These are phyloP conservation scores for Diceros bicornis DNA, from an alignment of 2,797 vertebrate species.

Conservation along the genomic window DNA sequence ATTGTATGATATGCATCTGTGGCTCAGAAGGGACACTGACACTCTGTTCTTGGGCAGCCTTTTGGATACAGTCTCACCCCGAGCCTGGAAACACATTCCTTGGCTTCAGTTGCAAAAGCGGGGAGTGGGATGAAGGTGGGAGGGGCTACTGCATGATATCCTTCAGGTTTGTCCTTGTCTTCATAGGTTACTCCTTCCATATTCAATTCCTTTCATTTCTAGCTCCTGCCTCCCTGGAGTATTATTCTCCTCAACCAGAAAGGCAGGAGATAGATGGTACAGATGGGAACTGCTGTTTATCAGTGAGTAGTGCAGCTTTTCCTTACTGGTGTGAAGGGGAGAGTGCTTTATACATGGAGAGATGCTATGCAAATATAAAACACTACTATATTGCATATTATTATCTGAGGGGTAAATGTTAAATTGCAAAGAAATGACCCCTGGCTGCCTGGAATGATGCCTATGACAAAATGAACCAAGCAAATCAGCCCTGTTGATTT, in stretches of 20 bases:
- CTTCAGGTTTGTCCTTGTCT: no score
- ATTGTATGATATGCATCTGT: rapidly evolving
- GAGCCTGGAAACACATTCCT: not conserved
- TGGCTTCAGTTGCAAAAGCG: not conserved
- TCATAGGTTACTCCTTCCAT: not conserved
- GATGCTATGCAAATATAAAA: not conserved
- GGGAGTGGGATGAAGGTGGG: rapidly evolving
- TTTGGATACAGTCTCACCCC: not conserved
- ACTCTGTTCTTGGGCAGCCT: not conserved
- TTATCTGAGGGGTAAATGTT: not conserved
- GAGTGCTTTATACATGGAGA: not conserved
- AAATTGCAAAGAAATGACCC: not conserved
- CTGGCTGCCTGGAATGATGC: not conserved
- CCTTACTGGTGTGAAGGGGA: not conserved
- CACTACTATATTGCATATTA: rapidly evolving
- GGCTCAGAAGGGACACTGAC: not conserved
- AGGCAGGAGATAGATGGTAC: not conserved
- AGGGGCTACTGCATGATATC: no score
- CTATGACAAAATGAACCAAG: not conserved
- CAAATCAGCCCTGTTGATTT: not conserved
- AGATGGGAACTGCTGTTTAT: not conserved
- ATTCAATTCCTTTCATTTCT: not conserved
- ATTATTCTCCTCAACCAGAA: not conserved
- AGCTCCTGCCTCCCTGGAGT: not conserved
- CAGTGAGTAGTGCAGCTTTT: not conserved